Evolutionary conservation across 2,888 invertebrate species (phyloP), one percentile per base, ranked within the genome.

Genomic region (Lepidochitona cinerea): DNA sequence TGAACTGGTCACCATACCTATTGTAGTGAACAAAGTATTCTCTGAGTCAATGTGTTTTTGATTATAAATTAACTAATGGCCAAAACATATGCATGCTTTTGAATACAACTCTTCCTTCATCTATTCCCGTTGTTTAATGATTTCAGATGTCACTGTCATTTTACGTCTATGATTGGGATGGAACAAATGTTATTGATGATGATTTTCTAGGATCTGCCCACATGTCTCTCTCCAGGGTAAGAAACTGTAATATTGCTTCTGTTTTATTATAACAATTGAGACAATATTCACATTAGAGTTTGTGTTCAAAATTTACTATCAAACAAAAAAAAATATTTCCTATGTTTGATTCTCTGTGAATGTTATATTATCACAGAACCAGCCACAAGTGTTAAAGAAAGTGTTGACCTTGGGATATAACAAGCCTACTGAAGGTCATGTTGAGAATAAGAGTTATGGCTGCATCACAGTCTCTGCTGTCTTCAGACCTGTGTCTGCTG

Each of bases 161-260:
- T 68, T 92, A 92, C 78, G 90, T 92, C 49, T 92, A 92, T 84
- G 92, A 92, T 66, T 92, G 92, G 92, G 92, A 92, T 78, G 91
- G 92, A 37, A 88, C 89, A 1, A 92, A 91, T 78, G 90, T 90
- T 70, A 88, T 90, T 32, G 92, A 92, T 70, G 91, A 92, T 66
- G 92, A 92, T 77, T 92, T 92, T 84, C 88, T 93, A 9, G 92
- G 92, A 9, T 89, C 92, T 1, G 91, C 92, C 18, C 91, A 91
- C 81, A 81, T 92, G 69, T 87, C 89, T 23, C 83, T 92, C 65
- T 86, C 89, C n/a, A 89, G 90, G 88, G 92, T 92, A 81, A 81
- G 78, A 68, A 12, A 12, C 29, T 49, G n/a, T n/a, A n/a, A n/a
- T n/a, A n/a, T n/a, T n/a, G n/a, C n/a, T n/a, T n/a, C n/a, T n/a